A percentile compares a stretch with the other conserved stretches of the same genome.
Conservation (phyloP, 2,797 vertebrate species). For the Anguilla obscura region DNA sequence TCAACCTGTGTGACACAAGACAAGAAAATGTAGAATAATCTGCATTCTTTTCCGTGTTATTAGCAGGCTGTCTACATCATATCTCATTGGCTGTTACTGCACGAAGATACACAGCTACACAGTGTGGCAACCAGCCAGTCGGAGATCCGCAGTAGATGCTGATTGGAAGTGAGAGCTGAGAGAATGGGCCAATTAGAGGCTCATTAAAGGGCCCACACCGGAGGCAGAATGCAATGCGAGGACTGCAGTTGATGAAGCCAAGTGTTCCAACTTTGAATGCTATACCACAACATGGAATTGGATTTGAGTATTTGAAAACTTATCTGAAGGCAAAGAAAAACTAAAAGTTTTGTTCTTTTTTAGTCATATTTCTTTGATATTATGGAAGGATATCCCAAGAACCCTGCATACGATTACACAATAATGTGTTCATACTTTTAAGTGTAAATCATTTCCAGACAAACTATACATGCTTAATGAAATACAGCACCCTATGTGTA, state of each 20-base stretch:
- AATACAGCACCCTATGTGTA: too few relatives aligned
- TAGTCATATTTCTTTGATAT: not conserved
- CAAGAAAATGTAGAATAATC: not conserved
- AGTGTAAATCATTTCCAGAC: too few relatives aligned
- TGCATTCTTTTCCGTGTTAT: not conserved
- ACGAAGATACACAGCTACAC: not conserved
- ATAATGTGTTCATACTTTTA: too few relatives aligned
- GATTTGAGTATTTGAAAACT: not conserved
- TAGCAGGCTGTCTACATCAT: not conserved
- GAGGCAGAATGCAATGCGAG: conserved; percentile 67
- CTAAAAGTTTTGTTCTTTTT: not conserved
- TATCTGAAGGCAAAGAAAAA: not conserved
- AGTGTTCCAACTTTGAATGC: not conserved
- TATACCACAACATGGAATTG: conserved; percentile 51
- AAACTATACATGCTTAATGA: too few relatives aligned
- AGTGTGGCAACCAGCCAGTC: not conserved
- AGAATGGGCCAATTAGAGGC: conserved; percentile 71
- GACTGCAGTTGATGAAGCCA: not conserved
- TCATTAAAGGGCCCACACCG: conserved; percentile 65
- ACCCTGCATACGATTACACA: too few relatives aligned
- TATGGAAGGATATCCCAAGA: too few relatives aligned
- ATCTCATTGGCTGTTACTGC: not conserved
- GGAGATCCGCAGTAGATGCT: conserved; percentile 60
- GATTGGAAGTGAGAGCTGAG: conserved; percentile 72
- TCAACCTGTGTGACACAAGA: too few relatives aligned